phyloP scores from a whole-genome alignment of 1,140 invertebrate species.

The Himalopsyche phryganea region DNA sequence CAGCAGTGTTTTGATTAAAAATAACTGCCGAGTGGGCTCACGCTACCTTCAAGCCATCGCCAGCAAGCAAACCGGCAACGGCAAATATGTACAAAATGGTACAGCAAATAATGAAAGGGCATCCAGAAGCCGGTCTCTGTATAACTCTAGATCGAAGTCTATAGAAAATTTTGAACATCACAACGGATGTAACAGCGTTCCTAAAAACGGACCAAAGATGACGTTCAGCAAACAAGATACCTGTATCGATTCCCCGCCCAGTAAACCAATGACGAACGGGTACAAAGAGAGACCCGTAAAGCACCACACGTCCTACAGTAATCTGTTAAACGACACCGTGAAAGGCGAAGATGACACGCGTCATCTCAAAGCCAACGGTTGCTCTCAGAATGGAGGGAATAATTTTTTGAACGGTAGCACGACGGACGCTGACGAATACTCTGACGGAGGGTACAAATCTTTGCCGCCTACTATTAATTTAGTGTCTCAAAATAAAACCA shows the following conservation, averaged over 20 bases:
- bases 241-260: neutral
- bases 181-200: neutral
- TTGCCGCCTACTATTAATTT: constrained; percentile 50
- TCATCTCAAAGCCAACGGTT: constrained; percentile 35
- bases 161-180: constrained; percentile 47
- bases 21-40: constrained; percentile 48
- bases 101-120: constrained; percentile 40
- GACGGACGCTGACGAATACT: constrained; percentile 51
- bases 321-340: constrained; percentile 45
- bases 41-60: constrained; percentile 50
- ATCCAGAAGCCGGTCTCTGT: constrained; percentile 38
- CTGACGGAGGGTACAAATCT: constrained; percentile 51
- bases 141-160: constrained; percentile 44
- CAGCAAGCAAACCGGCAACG: constrained; percentile 34
- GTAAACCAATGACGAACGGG: constrained; percentile 36
- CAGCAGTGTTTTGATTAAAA: constrained; percentile 28
- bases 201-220: constrained; percentile 9
- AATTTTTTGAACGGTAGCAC: constrained; percentile 47
- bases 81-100: constrained; percentile 36
- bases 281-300: constrained; percentile 42
- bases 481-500: constrained; percentile 46
- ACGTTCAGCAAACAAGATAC: constrained; percentile 5
- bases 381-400: constrained; percentile 45
- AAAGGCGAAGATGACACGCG: constrained; percentile 39
- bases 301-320: constrained; percentile 49